Evolutionary conservation across 2,797 vertebrate species (phyloP).

Genomic region (Poeciliopsis presidionis): DNA sequence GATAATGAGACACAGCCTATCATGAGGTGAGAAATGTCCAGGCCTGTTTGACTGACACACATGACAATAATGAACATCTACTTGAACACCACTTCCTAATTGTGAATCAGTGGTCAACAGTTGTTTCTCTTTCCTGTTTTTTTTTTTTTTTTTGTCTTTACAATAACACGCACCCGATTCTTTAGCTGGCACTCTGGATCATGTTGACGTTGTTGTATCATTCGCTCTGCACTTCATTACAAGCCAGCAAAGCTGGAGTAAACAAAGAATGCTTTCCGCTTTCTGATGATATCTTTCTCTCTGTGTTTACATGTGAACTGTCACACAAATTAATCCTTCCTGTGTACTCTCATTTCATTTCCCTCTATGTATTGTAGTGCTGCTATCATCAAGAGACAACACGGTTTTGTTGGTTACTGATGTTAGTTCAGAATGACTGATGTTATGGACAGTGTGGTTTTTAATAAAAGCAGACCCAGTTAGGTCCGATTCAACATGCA

Average conservation of each 20-base stretch:
- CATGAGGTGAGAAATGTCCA: neutral
- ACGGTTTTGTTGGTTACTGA: neutral
- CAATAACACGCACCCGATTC: conserved; percentile 3
- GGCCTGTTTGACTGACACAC: conserved; percentile 42
- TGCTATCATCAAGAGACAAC: neutral
- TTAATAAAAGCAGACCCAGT: conserved; percentile 35
- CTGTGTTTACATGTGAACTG: neutral
- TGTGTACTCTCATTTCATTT: neutral
- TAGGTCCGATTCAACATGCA: conserved; percentile 49
- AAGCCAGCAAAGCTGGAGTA: conserved; percentile 47
- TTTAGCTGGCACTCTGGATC: conserved; percentile 1
- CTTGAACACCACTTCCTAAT: conserved; percentile 48
- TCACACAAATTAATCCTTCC: neutral
- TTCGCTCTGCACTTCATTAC: conserved; percentile 58
- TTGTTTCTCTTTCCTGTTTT: conserved; percentile 15
- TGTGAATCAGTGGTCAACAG: conserved; percentile 28
- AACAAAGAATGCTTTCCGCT: conserved; percentile 64
- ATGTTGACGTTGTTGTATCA: conserved; percentile 41
- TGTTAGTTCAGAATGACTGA: neutral
- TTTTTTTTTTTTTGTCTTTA: neutral
- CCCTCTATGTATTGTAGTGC: neutral
- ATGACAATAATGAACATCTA: conserved; percentile 31
- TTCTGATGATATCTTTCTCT: conserved; percentile 45
- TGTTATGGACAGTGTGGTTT: conserved; percentile 24
- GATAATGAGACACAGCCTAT: conserved; percentile 9